Evolutionary conservation across 1,140 invertebrate genomes (phyloP).

Genomic region (Drosophila burlai): DNA sequence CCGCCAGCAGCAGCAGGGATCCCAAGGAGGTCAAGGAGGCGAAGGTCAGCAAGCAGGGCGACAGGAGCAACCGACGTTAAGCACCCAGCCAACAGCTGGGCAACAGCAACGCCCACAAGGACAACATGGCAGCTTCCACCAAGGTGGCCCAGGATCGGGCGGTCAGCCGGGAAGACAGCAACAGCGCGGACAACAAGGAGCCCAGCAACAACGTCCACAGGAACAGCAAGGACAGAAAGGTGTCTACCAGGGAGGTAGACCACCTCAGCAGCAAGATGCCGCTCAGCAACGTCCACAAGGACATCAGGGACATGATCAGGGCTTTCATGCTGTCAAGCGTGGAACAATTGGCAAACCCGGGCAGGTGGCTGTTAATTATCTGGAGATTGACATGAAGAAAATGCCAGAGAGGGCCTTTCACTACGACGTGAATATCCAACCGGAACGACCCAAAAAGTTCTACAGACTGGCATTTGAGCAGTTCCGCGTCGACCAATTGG

Average conservation of each 20-base stretch:
- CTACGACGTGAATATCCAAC: slow-evolving; percentile 86
- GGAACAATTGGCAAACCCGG: slow-evolving; percentile 85
- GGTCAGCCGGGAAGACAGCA: background rate
- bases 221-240: background rate
- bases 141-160: background rate
- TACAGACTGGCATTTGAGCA: slow-evolving; percentile 77
- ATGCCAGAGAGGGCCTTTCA: slow-evolving; percentile 86
- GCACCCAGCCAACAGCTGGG: background rate
- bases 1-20: background rate
- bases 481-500: slow-evolving; percentile 59
- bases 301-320: slow-evolving; percentile 8
- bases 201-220: no score
- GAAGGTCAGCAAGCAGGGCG: slow-evolving; percentile 13
- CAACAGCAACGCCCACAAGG: slow-evolving; percentile 1
- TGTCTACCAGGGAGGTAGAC: no score
- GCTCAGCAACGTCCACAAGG: background rate
- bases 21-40: slow-evolving; percentile 16
- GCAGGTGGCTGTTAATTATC: slow-evolving; percentile 87
- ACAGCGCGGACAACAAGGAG: no score
- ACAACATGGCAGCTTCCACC: slow-evolving; percentile 15
- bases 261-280: background rate
- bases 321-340: slow-evolving; percentile 24
- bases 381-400: slow-evolving; percentile 85
- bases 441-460: slow-evolving; percentile 86
- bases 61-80: background rate